phyloP scores from a whole-genome alignment of 2,888 invertebrate genomes.

The Trachelus tabidus region DNA sequence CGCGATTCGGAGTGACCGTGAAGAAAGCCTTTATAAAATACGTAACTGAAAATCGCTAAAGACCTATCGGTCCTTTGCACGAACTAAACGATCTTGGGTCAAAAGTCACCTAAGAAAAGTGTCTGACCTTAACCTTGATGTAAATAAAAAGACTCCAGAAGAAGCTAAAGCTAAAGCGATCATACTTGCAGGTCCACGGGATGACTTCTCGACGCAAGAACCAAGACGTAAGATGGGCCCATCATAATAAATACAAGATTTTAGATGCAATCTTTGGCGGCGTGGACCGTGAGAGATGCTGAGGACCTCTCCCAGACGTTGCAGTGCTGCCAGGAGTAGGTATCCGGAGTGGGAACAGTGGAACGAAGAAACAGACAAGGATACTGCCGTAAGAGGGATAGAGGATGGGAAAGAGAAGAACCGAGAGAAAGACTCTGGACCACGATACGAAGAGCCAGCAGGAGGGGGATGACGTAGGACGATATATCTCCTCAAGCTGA shows the following conservation, averaged over 20 bases:
- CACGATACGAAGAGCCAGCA: conserved; percentile 32
- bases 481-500: conserved; percentile 47
- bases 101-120: too few species aligned
- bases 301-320: not conserved
- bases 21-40: not conserved
- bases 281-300: not conserved
- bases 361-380: conserved; percentile 16
- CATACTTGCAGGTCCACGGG: not conserved
- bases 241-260: conserved; percentile 11
- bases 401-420: conserved; percentile 1
- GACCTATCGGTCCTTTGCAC: not conserved
- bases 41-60: not conserved
- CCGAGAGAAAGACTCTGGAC: conserved; percentile 24
- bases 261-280: not conserved
- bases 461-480: conserved; percentile 29
- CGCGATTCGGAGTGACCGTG: not conserved
- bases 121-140: not conserved
- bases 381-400: conserved; percentile 13
- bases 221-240: not conserved
- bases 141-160: not conserved
- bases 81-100: not conserved
- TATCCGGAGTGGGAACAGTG: conserved; percentile 8
- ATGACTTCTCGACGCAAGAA: conserved; percentile 2
- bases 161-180: not conserved
- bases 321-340: conserved; percentile 9